Base-by-base conservation (phyloP, 2,113 vertebrate species). In the Jaculus jaculus region DNA sequence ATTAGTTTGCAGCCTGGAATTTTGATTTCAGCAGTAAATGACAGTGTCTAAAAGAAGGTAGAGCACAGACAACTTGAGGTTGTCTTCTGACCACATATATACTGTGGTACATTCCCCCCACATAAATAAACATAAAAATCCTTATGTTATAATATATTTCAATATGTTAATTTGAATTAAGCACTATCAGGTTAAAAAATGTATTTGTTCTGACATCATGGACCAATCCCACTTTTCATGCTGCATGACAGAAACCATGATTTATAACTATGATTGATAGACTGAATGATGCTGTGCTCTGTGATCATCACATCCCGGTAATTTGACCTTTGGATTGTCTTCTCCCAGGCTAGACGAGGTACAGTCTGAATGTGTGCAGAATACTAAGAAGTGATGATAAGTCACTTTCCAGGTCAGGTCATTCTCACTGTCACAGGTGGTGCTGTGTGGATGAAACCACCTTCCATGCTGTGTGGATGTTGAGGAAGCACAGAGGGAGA, bases 281-380 rank as follows among this genome's bases (percentile, higher is more conserved):
- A 3, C 32, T 78, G 69, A 51, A 15, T 28, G 75, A 78, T 39
- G 66, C 2, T 68, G n/a, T 16, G 15, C 18, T 13, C 34, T 26
- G 30, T 12, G 1, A 60, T 1, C 30, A 63, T 63, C 61, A 73
- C n/a, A 1, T 51, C 16, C 20, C 51, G 21, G 30, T 71, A 12
- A 42, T 82, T 7, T 73, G 74, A 71, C 2, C 21, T 3, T 21
- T 28, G 1, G 2, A 23, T 26, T 17, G 26, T 42, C 13, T 47
- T 39, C 8, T 18, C 2, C 21, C 21, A 82, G 3, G 1, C 0
- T 10, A 20, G 18, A 73, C 60, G 5, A 21, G 3, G 3, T 12
- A 7, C 54, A 69, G 58, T 47, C 20, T 83, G 30, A 5, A 7
- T 86, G 75, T 63, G 11, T 30, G 21, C 0, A 68, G 81, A 34